Evolutionary conservation across 2,113 vertebrate genomes (phyloP).

Genomic region (Salvator merianae): DNA sequence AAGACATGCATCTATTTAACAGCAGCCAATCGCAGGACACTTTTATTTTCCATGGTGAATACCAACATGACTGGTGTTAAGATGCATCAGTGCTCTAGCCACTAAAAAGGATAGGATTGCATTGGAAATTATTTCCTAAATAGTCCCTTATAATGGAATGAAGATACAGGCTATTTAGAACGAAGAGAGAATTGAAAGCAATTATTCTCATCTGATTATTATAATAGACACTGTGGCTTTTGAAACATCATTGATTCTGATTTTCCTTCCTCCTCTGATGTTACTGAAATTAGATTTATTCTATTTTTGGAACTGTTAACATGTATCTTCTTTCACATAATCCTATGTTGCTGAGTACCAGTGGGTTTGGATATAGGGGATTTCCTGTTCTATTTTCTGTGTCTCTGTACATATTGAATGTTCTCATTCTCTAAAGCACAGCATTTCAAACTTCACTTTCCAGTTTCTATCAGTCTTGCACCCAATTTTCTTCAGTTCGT

Average conservation of each 20-base stretch:
- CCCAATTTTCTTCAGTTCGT: no score
- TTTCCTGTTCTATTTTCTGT: not conserved
- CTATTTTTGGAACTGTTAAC: not conserved
- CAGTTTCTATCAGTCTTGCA: not conserved
- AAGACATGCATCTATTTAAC: no score
- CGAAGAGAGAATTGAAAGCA: conserved; percentile 29
- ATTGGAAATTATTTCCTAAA: not conserved
- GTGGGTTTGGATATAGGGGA: not conserved
- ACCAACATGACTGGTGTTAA: no score
- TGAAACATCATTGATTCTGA: not conserved
- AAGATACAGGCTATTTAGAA: conserved; percentile 30
- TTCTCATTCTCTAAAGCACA: no score
- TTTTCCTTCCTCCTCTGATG: not conserved
- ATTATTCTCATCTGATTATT: not conserved
- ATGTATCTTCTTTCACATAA: not conserved
- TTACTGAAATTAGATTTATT: not conserved
- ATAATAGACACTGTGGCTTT: not conserved
- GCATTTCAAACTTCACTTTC: not conserved
- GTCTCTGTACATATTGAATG: not conserved
- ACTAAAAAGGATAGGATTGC: no score
- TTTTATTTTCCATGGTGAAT: no score
- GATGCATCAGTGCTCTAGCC: no score
- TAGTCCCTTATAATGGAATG: not conserved
- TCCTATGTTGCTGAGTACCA: not conserved
- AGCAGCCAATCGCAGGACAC: no score